Percentiles rank a stretch among this genome's conserved stretches.
These are phyloP conservation scores for Xiphophorus birchmanni DNA, from an alignment of 2,797 vertebrate genomes.

Conservation along the genomic window DNA sequence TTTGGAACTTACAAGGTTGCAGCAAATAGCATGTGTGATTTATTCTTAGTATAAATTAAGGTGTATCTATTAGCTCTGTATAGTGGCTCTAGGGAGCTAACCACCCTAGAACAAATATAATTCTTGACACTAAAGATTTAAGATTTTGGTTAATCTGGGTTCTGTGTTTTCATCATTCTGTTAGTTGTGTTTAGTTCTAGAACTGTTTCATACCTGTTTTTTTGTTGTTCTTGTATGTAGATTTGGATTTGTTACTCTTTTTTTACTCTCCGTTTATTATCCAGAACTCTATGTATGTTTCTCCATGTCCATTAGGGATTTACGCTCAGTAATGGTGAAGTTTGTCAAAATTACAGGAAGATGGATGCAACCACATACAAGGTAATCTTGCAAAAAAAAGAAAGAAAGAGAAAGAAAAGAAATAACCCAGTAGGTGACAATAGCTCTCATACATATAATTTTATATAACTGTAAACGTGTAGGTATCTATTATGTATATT, in stretches of 20 bases:
- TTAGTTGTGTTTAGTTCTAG: neutral
- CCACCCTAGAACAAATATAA: neutral
- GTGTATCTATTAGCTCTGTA: neutral
- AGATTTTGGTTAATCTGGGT: neutral
- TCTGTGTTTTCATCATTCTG: neutral
- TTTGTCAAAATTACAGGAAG: neutral
- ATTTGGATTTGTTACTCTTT: neutral
- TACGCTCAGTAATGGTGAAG: neutral
- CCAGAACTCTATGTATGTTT: neutral
- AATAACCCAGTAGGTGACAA: conserved; percentile 3
- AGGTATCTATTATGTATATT: neutral
- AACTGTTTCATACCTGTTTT: neutral
- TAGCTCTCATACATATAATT: neutral
- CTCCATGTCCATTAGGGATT: neutral
- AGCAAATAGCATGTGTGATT: neutral
- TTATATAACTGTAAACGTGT: neutral
- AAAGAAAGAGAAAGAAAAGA: too few relatives aligned
- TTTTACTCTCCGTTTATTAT: neutral
- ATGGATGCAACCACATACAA: neutral
- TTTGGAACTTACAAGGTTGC: too few relatives aligned
- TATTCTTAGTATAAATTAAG: neutral
- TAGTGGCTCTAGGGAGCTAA: neutral
- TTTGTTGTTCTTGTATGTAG: neutral
- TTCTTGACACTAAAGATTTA: neutral
- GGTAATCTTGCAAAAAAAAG: neutral